These are phyloP conservation scores for Rattus rattus DNA, from an alignment of 2,113 vertebrate genomes.

Conservation along the genomic window DNA sequence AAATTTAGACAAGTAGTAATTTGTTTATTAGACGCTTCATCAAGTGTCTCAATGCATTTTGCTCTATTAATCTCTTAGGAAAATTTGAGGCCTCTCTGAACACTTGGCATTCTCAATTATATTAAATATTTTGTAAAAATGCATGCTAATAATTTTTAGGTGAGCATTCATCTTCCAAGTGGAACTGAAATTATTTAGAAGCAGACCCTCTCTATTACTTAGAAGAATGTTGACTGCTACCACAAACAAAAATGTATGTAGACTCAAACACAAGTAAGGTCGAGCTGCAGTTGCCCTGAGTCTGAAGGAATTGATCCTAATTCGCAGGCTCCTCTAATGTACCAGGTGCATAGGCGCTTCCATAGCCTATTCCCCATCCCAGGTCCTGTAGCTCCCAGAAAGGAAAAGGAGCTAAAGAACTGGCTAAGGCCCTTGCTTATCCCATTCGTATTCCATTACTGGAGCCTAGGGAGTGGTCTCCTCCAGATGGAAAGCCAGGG, in stretches of 20 bases:
- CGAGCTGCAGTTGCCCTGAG: background rate
- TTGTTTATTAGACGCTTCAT: conserved; percentile 76
- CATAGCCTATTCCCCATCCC: background rate
- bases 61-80: conserved; percentile 76
- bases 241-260: background rate
- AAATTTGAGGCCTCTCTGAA: conserved; percentile 72
- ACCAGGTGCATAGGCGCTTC: background rate
- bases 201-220: background rate
- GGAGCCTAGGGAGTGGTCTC: background rate
- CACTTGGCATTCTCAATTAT: conserved; percentile 62
- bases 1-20: conserved; percentile 75
- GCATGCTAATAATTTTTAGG: conserved; percentile 61
- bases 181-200: conserved; percentile 36
- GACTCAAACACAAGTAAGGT: background rate
- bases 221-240: background rate
- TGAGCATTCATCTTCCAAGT: conserved; percentile 19
- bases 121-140: conserved; percentile 74
- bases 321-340: background rate
- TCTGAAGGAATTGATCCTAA: background rate
- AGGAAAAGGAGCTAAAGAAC: background rate
- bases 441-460: too few relatives aligned
- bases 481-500: background rate
- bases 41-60: conserved; percentile 73
- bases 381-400: background rate
- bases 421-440: background rate